A percentile compares a stretch with the other conserved stretches of the same genome.
phyloP scores from a whole-genome alignment of 2,113 vertebrate genomes.

The Sakesphorus luctuosus region DNA sequence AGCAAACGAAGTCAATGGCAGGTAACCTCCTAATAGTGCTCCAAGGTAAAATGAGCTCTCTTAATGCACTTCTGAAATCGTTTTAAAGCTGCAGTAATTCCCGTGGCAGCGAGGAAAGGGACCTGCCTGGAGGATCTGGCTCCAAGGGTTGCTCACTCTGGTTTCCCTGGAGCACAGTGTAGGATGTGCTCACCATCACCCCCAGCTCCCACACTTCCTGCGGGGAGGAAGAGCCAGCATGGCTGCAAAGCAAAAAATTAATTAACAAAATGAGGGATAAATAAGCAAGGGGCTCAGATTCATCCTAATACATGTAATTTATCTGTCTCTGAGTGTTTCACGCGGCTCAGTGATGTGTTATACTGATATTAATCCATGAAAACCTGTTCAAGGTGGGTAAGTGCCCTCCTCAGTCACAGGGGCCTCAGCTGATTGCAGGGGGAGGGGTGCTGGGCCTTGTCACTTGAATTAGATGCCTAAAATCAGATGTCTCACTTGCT shows the following conservation, averaged over 20 bases:
- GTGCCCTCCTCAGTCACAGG: not conserved
- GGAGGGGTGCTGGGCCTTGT: not conserved
- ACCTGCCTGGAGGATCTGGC: not conserved
- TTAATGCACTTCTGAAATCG: not conserved
- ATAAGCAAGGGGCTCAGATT: not conserved
- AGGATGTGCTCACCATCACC: not conserved
- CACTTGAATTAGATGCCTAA: not conserved
- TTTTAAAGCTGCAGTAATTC: not conserved
- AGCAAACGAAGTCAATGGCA: not conserved
- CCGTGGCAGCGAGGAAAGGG: not conserved
- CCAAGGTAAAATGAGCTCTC: not conserved
- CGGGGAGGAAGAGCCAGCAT: not conserved
- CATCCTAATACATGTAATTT: not conserved
- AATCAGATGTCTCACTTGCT: not conserved
- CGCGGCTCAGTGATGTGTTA: not conserved
- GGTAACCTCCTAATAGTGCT: not conserved
- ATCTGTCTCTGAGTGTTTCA: constrained; percentile 38
- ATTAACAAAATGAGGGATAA: not conserved
- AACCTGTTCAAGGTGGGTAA: constrained; percentile 13
- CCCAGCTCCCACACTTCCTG: not conserved
- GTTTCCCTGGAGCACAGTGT: rapidly evolving
- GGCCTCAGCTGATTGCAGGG: not conserved
- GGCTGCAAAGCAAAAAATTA: not conserved
- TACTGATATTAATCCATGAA: constrained; percentile 9
- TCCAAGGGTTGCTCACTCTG: rapidly evolving